phyloP scores from a whole-genome alignment of 2,113 vertebrate species.

The Entelurus aequoreus region DNA sequence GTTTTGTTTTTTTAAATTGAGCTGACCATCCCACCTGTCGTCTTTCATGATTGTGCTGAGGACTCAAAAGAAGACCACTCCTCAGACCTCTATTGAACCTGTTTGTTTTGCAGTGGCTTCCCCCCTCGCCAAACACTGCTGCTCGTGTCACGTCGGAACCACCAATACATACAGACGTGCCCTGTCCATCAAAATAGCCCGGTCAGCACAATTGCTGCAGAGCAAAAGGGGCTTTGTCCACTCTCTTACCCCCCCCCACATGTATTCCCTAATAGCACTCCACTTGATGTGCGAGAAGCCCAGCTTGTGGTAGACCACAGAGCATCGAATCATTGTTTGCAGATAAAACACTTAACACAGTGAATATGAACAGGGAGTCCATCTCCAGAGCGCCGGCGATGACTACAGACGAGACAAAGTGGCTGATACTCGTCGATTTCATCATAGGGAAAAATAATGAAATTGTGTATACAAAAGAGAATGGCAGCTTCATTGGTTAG shows the following conservation, averaged over 20 bases:
- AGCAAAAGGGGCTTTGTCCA: constrained; percentile 39
- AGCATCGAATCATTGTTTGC: constrained; percentile 63
- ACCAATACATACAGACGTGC: constrained; percentile 43
- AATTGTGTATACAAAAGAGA: constrained; percentile 36
- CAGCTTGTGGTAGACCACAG: constrained; percentile 62
- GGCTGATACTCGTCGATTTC: constrained; percentile 38
- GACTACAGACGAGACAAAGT: constrained; percentile 48
- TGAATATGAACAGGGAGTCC: constrained; percentile 36
- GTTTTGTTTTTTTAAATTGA: too few species aligned
- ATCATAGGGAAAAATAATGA: constrained; percentile 48
- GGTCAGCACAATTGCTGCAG: constrained; percentile 57
- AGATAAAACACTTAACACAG: constrained; percentile 62
- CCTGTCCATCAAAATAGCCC: constrained; percentile 40
- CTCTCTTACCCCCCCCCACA: constrained; percentile 23
- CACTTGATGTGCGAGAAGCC: constrained; percentile 63
- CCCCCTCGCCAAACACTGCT: constrained; percentile 34
- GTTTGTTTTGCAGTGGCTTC: constrained; percentile 39
- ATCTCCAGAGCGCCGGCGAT: constrained; percentile 45
- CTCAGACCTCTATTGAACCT: constrained; percentile 9
- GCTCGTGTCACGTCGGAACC: constrained; percentile 37
- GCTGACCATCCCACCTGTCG: constrained; percentile 20
- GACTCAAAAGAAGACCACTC: constrained; percentile 20
- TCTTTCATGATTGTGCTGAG: constrained; percentile 4
- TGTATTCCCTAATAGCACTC: constrained; percentile 56
- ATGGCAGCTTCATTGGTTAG: constrained; percentile 25